Base-by-base conservation (phyloP, 2,113 vertebrate genomes). In the Hymenochirus boettgeri region DNA sequence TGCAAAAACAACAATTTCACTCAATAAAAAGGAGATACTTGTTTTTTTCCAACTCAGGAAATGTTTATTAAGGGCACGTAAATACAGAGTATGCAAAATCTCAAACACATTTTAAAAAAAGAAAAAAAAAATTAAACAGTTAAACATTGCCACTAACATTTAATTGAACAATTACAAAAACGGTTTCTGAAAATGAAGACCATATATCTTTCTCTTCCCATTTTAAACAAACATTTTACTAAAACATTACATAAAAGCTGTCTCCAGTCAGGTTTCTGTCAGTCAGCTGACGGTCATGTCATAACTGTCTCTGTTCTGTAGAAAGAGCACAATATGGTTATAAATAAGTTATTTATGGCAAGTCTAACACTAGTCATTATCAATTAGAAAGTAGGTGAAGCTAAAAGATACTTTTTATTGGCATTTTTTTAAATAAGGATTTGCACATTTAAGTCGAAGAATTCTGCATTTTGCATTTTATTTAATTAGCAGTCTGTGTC, bases 231-330 rank as follows among this genome's bases (percentile, higher is more conserved):
- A 74, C 4, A 72, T 39, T 52, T 59, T 69, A 50, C 74, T 85
- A 82, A 83, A 72, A 62, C 74, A 53, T n/a, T 61, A 74, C 66
- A 71, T 74, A 76, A 83, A 83, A 84, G 78, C 69, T 74, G 84
- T 87, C 86, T 89, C 82, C 85, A 85, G 84, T 85, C 85, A 85
- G 76, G 75, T 82, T 81, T 88, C 85, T 85, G 83, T 87, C 83
- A 87, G 83, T 82, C 83, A 85, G 80, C 79, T 85, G 80, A 83
- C 59, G 80, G 75, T 78, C 85, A 86, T 75, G 85, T 84, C 81
- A 86, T 73, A 84, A 83, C 56, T 77, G 84, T 85, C 80, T 89
- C 80, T 82, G 73, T 76, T 82, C 79, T 88, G 86, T 70, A 88
- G 83, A 88, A 89, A 88, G 82, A 88, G 82, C 80, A 82, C 74